Evolutionary conservation across 2,888 invertebrate species (phyloP), one percentile per base, ranked within the genome.

Genomic region (Agrenia bidenticulata): DNA sequence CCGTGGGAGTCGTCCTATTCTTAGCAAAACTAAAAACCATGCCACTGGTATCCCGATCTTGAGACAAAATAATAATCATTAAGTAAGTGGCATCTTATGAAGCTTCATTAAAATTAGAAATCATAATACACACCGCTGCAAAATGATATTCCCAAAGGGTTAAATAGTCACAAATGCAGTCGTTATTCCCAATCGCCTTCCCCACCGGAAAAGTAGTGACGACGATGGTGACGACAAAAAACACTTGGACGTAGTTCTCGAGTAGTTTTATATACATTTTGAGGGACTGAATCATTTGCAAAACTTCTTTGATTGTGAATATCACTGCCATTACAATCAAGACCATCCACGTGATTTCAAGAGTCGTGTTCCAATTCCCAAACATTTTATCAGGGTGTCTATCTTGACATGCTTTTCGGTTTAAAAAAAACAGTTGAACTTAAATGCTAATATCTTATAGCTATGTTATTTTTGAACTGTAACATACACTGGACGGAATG

Each of bases 11-110:
- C 91, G 83, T 24, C 92, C 92, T 19, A 92, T 88, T 27, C 91
- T 85, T 85, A 92, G 88, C 89, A 92, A 90, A n/a, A 92, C 80
- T 77, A 92, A 91, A 9, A 90, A 79, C 92, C 92, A 92, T 39
- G 89, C 87, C 59, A 91, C 81, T 68, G 92, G 86, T 77, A 92
- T 87, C 0, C 89, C 88, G 17, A 74, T 39, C 71, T 67, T 19
- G 7, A n/a, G 13, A 32, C 49, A 53, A 58, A 23, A 50, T 39
- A 17, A 23, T 13, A 45, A 5, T 19, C 45, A 15, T 9, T 45
- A 45, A 45, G 19, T 17, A 17, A 45, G 5, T 45, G 4, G 15
- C 15, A 39, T 15, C 15, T 39, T 15, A 39, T 39, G 15, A 39
- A 39, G 7, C 39, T 11, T 39, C 39, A 39, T 39, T 39, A 15